Evolutionary conservation across 2,888 invertebrate species (phyloP).

Genomic region (Colostygia pectinataria): DNA sequence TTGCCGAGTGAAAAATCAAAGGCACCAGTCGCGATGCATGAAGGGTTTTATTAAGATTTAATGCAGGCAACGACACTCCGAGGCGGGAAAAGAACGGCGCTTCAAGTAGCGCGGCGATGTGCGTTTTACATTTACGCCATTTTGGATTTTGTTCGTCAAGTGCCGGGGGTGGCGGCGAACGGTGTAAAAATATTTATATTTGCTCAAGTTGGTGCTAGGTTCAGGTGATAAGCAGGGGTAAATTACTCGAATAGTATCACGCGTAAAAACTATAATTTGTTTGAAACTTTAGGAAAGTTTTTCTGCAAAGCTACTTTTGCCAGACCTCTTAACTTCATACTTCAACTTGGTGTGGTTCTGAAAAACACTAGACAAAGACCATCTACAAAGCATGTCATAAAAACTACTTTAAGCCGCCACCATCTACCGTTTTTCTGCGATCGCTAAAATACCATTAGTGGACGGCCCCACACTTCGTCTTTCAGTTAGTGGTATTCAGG

Average conservation of each 20-base stretch:
- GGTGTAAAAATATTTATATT: conserved; percentile 37
- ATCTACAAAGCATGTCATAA: no score
- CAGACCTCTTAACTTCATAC: background rate
- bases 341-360: no score
- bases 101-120: conserved; percentile 70
- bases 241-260: conserved; percentile 9
- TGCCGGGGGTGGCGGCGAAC: conserved; percentile 47
- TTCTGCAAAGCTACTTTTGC: background rate
- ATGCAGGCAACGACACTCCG: conserved; percentile 80
- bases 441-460: no score
- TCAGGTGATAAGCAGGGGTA: conserved; percentile 17
- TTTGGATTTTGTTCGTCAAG: conserved; percentile 69
- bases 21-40: conserved; percentile 76
- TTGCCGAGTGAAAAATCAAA: conserved; percentile 83
- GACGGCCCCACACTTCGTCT: no score
- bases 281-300: background rate
- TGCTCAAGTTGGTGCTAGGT: conserved; percentile 34
- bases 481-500: no score
- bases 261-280: conserved; percentile 4
- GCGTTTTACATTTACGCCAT: conserved; percentile 77
- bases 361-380: no score
- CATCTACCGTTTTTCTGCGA: no score
- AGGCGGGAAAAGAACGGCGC: conserved; percentile 81
- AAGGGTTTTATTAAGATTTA: conserved; percentile 82
- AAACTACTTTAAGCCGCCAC: no score